A percentile compares a stretch with the other conserved stretches of the same genome.
Evolutionary conservation across 1,140 invertebrate genomes (phyloP).

Genomic region (Lasaia peninsularis): DNA sequence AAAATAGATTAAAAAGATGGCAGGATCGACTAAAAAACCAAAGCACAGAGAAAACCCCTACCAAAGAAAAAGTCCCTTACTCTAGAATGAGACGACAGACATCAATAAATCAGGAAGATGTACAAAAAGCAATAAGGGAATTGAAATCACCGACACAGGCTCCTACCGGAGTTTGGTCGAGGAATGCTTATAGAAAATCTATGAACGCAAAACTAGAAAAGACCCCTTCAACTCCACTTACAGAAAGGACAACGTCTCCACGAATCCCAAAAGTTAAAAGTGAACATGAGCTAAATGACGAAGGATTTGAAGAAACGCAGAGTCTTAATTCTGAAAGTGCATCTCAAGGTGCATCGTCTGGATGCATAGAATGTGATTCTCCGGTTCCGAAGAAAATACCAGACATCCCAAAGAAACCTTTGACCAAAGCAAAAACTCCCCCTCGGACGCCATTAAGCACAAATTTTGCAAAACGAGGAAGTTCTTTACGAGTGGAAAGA

Average conservation of each 20-base stretch:
- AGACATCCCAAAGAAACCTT: slow-evolving; percentile 60
- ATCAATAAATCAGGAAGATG: slow-evolving; percentile 81
- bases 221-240: slow-evolving; percentile 25
- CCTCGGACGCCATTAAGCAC: slow-evolving; percentile 58
- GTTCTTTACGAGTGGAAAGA: slow-evolving; percentile 60
- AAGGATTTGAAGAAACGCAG: slow-evolving; percentile 94
- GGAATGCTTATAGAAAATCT: slow-evolving; percentile 61
- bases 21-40: slow-evolving; percentile 79
- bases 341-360: slow-evolving; percentile 87
- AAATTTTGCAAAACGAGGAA: slow-evolving; percentile 54
- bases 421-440: slow-evolving; percentile 65
- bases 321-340: slow-evolving; percentile 89
- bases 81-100: slow-evolving; percentile 75
- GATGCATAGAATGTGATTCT: slow-evolving; percentile 81
- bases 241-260: slow-evolving; percentile 54
- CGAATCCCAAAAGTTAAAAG: slow-evolving; percentile 69
- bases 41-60: slow-evolving; percentile 55
- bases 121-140: slow-evolving; percentile 80
- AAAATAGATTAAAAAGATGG: slow-evolving; percentile 80
- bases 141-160: slow-evolving; percentile 79
- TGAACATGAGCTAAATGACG: slow-evolving; percentile 87
- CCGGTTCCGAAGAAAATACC: slow-evolving; percentile 68
- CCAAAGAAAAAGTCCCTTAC: slow-evolving; percentile 65
- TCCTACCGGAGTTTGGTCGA: slow-evolving; percentile 76
- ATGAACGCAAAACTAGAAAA: slow-evolving; percentile 46